Percentiles rank a stretch among this genome's conserved stretches.
phyloP scores from a whole-genome alignment of 2,797 vertebrate genomes.

The Tadarida brasiliensis region DNA sequence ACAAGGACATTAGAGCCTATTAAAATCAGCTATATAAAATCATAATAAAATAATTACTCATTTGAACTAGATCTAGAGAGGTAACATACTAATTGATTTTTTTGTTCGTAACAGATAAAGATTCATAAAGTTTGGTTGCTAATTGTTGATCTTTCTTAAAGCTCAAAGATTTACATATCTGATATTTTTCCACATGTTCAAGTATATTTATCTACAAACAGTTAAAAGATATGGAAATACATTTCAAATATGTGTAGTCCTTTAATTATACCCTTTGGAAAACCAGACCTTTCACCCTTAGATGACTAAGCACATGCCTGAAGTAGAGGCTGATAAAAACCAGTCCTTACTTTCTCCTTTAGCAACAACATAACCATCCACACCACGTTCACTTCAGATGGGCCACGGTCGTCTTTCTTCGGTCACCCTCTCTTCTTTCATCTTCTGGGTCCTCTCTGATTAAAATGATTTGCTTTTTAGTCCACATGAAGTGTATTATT shows the following conservation, averaged over 20 bases:
- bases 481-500: background rate
- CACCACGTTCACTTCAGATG: rapidly evolving
- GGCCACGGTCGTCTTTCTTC: background rate
- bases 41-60: background rate
- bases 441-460: background rate
- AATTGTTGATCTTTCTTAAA: background rate
- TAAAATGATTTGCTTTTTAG: slow-evolving; percentile 24
- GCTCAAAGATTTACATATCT: background rate
- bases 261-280: background rate
- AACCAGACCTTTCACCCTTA: background rate
- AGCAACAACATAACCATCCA: no score
- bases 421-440: background rate
- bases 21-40: background rate
- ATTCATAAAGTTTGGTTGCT: background rate
- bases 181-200: background rate
- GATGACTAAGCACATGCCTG: background rate
- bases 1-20: background rate
- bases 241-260: background rate
- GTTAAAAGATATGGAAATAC: background rate
- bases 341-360: background rate
- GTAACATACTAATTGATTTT: background rate
- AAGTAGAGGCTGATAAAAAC: background rate
- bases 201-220: background rate
- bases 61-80: background rate
- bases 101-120: background rate